phyloP scores from a whole-genome alignment of 2,113 vertebrate species.

The Rhineura floridana region DNA sequence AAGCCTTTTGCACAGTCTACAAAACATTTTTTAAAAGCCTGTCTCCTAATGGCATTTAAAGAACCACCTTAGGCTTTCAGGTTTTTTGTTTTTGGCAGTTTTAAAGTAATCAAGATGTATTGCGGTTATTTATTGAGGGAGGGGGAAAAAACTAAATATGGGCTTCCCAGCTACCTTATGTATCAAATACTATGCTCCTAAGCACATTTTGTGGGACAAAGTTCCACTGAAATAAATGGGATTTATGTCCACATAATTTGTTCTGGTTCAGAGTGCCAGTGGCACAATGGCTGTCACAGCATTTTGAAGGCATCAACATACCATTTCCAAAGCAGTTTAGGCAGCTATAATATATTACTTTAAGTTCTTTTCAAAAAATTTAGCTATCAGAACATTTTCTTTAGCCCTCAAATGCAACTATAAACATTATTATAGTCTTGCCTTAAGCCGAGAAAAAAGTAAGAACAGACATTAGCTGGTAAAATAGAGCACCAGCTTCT shows the following conservation, averaged over 20 bases:
- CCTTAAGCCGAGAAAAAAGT: conserved; percentile 11
- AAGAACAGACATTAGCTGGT: neutral
- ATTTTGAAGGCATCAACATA: conserved; percentile 3
- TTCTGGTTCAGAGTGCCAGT: neutral
- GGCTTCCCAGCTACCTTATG: neutral
- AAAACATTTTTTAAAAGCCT: neutral
- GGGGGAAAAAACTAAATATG: neutral
- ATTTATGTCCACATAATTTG: neutral
- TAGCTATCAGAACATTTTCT: neutral
- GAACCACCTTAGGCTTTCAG: neutral
- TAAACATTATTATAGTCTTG: neutral
- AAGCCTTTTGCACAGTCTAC: neutral
- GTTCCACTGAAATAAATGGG: neutral
- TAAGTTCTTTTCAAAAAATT: neutral
- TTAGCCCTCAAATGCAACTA: conserved; percentile 5
- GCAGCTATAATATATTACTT: neutral
- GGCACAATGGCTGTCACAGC: neutral
- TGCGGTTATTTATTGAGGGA: neutral
- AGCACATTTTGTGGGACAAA: neutral
- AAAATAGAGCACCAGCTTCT: fast-evolving
- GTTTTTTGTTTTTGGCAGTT: neutral
- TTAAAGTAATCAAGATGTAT: neutral
- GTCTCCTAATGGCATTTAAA: neutral
- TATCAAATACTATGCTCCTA: neutral
- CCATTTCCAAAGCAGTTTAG: conserved; percentile 55